Conservation (phyloP, 2,113 vertebrate species). For the Perca flavescens region DNA sequence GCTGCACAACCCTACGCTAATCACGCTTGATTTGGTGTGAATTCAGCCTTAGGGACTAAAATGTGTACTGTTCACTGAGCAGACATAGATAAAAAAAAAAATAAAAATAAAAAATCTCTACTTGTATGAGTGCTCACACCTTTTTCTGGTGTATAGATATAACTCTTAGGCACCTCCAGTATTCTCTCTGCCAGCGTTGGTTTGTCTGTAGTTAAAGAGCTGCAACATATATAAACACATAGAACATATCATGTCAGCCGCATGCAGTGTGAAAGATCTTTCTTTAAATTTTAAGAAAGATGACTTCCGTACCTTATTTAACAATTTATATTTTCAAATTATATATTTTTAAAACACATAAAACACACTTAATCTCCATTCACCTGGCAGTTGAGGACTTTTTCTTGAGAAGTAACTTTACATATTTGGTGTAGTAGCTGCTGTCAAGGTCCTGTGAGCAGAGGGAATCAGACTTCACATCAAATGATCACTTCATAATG, state of each 20-base stretch:
- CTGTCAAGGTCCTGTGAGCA: slow-evolving; percentile 79
- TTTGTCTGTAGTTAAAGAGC: slow-evolving; percentile 62
- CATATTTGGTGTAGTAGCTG: slow-evolving; percentile 85
- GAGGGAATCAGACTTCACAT: background rate
- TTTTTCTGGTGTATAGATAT: slow-evolving; percentile 79
- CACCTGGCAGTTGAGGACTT: slow-evolving; percentile 67
- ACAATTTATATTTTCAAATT: too few relatives aligned
- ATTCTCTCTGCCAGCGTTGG: slow-evolving; percentile 66
- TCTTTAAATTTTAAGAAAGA: background rate
- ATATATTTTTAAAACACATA: too few relatives aligned
- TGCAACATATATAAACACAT: slow-evolving; percentile 23
- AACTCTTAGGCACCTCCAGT: slow-evolving; percentile 68
- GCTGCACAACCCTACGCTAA: too few relatives aligned
- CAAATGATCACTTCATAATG: background rate
- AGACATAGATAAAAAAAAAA: background rate
- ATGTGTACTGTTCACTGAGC: background rate
- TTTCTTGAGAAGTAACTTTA: slow-evolving; percentile 85
- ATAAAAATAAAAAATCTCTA: background rate
- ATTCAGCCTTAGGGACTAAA: too few relatives aligned
- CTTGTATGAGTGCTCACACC: slow-evolving; percentile 51
- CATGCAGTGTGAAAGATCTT: background rate
- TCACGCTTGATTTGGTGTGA: too few relatives aligned
- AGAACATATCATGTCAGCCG: background rate
- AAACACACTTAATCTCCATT: slow-evolving; percentile 13
- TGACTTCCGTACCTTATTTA: background rate